Base-by-base conservation (phyloP, 1,140 invertebrate species). In the Bombus fervidus region DNA sequence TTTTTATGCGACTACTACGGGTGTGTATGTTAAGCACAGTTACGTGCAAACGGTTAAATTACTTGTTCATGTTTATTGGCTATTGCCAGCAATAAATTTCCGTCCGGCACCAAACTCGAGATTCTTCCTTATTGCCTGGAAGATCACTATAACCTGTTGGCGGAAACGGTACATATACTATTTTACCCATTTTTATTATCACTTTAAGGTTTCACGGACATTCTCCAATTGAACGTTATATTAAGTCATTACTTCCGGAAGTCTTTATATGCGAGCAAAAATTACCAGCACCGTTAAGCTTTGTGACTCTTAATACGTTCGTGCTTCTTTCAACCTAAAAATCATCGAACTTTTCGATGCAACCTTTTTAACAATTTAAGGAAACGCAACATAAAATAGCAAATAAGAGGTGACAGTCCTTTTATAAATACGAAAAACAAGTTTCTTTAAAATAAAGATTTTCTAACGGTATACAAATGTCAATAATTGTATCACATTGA, bases 111-210 rank as follows among this genome's bases (percentile, higher is more conserved):
- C 74, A 76, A 76, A 57, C 74, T 37, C 34, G 34, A 39, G 47
- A 76, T 76, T 76, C 47, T 76, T 76, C 74, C 74, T 76, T 76
- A 76, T 76, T 76, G 74, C 74, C 47, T 57, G 47, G 34, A 76
- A 59, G 39, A 76, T 57, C 74, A 39, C 74, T 59, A 39, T 37
- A 57, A 57, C 74, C 74, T 57, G 74, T 57, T 76, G 34, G 34
- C 74, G 53, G 47, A 59, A 68, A 59, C 47, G 34, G 47, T 25
- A 5, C 15, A 59, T n/a, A 22, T 76, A 57, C 53, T 76, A 76
- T 76, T 76, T 76, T 76, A 76, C 1, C 74, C 31, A 76, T 76
- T 59, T 59, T 59, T 57, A 76, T 76, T 57, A 8, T 53, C 25
- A 28, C 13, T 57, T 37, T n/a, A 37, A 57, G 34, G 12, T 57